Evolutionary conservation across 30 jellyfish, hydroid and myxozoan genomes (phyloP).

Genomic region (Calvadosia cruxmelitensis): DNA sequence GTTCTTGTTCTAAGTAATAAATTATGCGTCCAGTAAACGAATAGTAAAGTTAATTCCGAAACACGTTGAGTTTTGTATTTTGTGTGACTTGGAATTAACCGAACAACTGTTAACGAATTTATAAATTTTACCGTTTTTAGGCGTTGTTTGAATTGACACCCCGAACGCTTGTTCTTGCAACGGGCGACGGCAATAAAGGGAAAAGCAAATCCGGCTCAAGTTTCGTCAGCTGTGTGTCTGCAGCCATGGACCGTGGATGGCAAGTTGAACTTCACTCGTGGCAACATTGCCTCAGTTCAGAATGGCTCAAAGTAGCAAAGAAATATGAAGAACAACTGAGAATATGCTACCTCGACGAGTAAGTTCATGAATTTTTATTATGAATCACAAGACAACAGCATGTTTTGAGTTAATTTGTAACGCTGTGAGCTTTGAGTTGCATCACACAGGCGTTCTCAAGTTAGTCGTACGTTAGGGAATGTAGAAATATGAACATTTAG

Average conservation of each 20-base stretch:
- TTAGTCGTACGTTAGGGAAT: too few species aligned
- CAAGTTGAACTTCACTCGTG: constrained; percentile 88
- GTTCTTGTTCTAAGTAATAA: too few species aligned
- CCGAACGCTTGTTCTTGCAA: constrained; percentile 63
- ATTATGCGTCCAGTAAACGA: too few species aligned
- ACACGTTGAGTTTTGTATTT: too few species aligned
- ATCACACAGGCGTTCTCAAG: too few species aligned
- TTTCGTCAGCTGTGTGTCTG: constrained; percentile 62
- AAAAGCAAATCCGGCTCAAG: constrained; percentile 68
- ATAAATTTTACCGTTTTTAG: constrained; percentile 9
- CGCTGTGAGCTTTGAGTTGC: too few species aligned
- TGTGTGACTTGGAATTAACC: too few species aligned
- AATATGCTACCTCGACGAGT: constrained; percentile 55
- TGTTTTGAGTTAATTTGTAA: too few species aligned
- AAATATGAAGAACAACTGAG: constrained; percentile 33
- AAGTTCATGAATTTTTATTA: constrained; percentile 2
- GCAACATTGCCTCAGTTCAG: constrained; percentile 83
- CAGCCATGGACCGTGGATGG: constrained; percentile 88
- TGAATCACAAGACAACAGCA: neutral
- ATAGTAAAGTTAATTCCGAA: too few species aligned
- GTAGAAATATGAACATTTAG: too few species aligned
- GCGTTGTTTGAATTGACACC: constrained; percentile 82
- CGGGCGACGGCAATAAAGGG: constrained; percentile 92
- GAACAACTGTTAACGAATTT: neutral
- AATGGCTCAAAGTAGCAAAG: constrained; percentile 77